phyloP scores from a whole-genome alignment of 1,140 invertebrate species.

The Heliconius hermathena region DNA sequence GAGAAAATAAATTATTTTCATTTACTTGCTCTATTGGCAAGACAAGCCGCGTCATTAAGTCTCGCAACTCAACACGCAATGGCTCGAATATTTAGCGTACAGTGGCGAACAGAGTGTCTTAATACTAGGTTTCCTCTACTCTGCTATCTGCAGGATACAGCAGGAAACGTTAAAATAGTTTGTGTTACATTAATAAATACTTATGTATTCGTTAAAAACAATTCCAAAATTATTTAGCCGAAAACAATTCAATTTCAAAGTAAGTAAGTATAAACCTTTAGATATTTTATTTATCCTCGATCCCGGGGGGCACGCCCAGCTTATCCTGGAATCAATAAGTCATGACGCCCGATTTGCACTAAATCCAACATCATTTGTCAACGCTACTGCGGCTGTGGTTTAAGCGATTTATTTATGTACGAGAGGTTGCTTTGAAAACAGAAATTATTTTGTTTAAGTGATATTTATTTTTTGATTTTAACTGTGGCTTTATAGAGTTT shows the following conservation, averaged over 20 bases:
- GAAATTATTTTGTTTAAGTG: no score
- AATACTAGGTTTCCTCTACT: no score
- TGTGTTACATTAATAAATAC: no score
- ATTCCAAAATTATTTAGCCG: not conserved
- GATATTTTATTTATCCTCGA: constrained; percentile 12
- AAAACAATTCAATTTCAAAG: constrained; percentile 8
- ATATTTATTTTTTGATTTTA: not conserved
- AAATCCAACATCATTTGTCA: constrained; percentile 49
- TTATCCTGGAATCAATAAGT: constrained; percentile 43
- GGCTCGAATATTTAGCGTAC: no score
- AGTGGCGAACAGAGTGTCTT: no score
- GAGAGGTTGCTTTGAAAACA: not conserved
- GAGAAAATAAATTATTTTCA: no score
- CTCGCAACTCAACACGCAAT: no score
- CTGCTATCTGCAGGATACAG: no score
- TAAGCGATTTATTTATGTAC: not conserved
- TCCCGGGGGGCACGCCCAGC: constrained; percentile 10
- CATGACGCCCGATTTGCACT: constrained; percentile 47
- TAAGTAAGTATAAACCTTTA: not conserved
- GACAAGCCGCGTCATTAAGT: no score
- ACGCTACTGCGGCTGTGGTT: not conserved
- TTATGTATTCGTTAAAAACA: no score
- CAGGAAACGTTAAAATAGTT: no score
- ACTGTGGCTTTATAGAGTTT: not conserved
- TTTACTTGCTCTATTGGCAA: no score